phyloP scores from a whole-genome alignment of 2,113 vertebrate species.

The Speoplatyrhinus poulsoni region DNA sequence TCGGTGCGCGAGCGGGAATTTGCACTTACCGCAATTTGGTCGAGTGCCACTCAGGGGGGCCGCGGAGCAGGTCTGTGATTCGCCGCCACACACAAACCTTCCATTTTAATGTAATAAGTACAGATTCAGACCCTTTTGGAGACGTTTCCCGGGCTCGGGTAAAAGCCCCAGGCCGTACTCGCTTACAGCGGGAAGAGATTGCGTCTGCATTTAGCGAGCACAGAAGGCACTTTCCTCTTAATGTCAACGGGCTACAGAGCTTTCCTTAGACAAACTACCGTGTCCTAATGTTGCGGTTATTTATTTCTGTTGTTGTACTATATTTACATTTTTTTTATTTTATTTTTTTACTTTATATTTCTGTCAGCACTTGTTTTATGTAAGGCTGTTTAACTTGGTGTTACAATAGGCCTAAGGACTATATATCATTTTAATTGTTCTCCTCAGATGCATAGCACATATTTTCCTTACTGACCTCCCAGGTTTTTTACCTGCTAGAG shows the following conservation, averaged over 20 bases:
- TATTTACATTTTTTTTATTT: not conserved
- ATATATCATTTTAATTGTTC: slow-evolving; percentile 12
- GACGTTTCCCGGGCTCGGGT: slow-evolving; percentile 26
- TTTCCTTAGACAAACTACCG: not conserved
- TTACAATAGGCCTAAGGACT: slow-evolving; percentile 25
- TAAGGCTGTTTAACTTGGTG: slow-evolving; percentile 40
- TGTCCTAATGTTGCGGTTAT: not conserved
- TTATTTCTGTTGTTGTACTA: not conserved
- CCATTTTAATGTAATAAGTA: slow-evolving; percentile 55
- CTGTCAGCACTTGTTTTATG: slow-evolving; percentile 28
- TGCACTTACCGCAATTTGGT: slow-evolving; percentile 62
- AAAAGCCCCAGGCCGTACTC: slow-evolving; percentile 39
- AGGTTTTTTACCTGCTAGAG: not conserved
- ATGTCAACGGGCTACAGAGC: slow-evolving; percentile 11
- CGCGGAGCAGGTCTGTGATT: slow-evolving; percentile 40
- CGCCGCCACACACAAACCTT: slow-evolving; percentile 36
- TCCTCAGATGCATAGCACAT: slow-evolving; percentile 3
- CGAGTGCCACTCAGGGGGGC: slow-evolving; percentile 61
- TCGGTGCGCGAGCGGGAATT: slow-evolving; percentile 48
- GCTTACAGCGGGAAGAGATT: slow-evolving; percentile 40
- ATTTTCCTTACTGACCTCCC: slow-evolving; percentile 1
- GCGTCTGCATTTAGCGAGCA: slow-evolving; percentile 34
- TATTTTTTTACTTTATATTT: slow-evolving; percentile 21
- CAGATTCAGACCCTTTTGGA: slow-evolving; percentile 29
- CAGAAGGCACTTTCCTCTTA: slow-evolving; percentile 37